Base-by-base conservation (phyloP, 2,113 vertebrate genomes). In the Nothocercus nigrocapillus region DNA sequence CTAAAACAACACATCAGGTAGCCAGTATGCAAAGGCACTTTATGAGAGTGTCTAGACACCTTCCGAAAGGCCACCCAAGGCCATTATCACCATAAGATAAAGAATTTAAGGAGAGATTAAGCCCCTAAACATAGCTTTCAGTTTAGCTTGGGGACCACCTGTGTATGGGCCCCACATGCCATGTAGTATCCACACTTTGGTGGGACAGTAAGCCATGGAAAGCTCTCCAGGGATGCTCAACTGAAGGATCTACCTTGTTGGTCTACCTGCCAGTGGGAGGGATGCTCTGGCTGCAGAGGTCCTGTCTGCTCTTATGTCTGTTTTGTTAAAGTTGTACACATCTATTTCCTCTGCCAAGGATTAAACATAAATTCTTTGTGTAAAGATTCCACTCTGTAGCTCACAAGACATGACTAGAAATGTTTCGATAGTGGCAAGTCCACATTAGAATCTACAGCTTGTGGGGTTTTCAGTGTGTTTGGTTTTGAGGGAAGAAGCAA, bases 231-330 rank as follows among this genome's bases (percentile, higher is more conserved):
- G 14, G 47, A 14, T 28, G 56, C n/a, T 34, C 53, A 21, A 9
- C 45, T 7, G 10, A 40, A 63, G 13, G 3, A 0, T 36, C 47
- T 32, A 13, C 27, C 16, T 53, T 45, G 8, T 12, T 2, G 1
- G 30, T 40, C 70, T 28, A 25, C 80, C 34, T 0, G 0, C 30
- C 4, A 1, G 21, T 25, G 4, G 82, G 21, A 68, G 30, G 19
- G 54, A 30, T 58, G 54, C 54, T 32, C 17, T 22, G 28, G 38
- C 32, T 32, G 34, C 4, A 5, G n/a, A 13, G 32, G 72, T 45
- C 42, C 27, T 34, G 42, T 36, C 32, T 62, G 22, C 45, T 51
- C 51, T 13, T 5, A 7, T 1, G 1, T 45, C 45, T 47, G 62
- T 56, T 30, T 19, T 32, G 59, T 24, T 76, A 49, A 32, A 66